Evolutionary conservation across 2,113 vertebrate genomes (phyloP).

Genomic region (Eretmochelys imbricata): DNA sequence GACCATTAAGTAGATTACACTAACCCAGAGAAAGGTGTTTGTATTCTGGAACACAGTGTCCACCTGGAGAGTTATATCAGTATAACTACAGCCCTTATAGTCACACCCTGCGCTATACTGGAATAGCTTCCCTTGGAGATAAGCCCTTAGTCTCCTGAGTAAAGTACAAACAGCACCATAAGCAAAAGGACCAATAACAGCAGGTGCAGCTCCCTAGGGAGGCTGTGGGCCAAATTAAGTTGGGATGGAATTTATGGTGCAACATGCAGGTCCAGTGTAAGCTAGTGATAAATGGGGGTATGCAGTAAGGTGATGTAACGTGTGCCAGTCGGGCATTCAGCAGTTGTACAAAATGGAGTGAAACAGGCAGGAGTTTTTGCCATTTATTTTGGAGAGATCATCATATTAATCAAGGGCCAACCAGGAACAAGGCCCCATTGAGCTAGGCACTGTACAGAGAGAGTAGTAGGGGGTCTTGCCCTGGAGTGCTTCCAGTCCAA

Average conservation of each 20-base stretch:
- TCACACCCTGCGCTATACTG: neutral
- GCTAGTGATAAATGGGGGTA: fast-evolving
- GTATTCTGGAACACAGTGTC: neutral
- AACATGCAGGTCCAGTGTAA: neutral
- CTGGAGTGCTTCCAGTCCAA: neutral
- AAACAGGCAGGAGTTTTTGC: neutral
- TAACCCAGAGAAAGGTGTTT: neutral
- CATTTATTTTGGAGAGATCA: neutral
- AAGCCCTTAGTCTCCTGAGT: neutral
- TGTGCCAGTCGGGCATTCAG: fast-evolving
- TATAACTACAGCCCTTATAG: neutral
- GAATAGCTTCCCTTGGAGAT: neutral
- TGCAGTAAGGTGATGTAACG: fast-evolving
- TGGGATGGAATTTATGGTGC: neutral
- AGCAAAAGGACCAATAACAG: fast-evolving
- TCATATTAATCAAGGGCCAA: neutral
- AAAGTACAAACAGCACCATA: fast-evolving
- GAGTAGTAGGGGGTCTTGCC: neutral
- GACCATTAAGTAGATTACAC: neutral
- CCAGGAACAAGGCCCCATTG: neutral
- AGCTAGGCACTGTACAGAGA: neutral
- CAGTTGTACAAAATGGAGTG: fast-evolving
- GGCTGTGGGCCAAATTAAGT: neutral
- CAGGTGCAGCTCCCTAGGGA: fast-evolving
- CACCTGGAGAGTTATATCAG: neutral